phyloP scores from a whole-genome alignment of 2,113 vertebrate genomes.

The Mus musculus region DNA sequence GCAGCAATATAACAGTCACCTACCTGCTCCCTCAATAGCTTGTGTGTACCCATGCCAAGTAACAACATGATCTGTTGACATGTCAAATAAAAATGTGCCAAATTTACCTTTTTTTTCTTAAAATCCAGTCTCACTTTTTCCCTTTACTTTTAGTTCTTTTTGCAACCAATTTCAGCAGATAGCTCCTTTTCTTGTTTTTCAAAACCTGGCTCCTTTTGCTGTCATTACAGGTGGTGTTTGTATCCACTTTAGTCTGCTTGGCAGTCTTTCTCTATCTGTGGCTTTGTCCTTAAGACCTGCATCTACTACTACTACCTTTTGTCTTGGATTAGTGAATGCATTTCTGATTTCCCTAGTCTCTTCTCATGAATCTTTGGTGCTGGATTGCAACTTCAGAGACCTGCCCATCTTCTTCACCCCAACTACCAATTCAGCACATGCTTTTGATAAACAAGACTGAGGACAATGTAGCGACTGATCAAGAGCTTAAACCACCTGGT shows the following conservation, averaged over 20 bases:
- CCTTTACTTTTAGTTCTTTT: neutral
- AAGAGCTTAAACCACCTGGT: neutral
- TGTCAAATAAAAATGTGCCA: neutral
- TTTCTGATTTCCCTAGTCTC: neutral
- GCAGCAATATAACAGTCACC: neutral
- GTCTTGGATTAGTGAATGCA: neutral
- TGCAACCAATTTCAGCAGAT: neutral
- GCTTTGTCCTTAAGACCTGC: neutral
- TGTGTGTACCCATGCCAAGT: neutral
- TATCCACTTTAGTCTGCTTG: neutral
- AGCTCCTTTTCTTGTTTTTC: neutral
- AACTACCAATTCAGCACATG: neutral
- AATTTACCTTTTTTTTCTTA: neutral
- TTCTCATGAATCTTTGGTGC: neutral
- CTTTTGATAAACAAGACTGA: neutral
- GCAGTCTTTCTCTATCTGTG: neutral
- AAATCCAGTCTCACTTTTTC: neutral
- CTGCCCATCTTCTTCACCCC: neutral
- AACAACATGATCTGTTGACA: neutral
- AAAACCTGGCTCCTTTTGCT: neutral
- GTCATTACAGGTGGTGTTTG: neutral
- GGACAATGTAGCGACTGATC: neutral
- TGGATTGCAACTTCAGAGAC: neutral
- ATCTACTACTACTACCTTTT: neutral
- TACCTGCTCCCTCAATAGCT: neutral